Evolutionary conservation across 2,113 vertebrate genomes (phyloP).

Genomic region (Collichthys lucidus): DNA sequence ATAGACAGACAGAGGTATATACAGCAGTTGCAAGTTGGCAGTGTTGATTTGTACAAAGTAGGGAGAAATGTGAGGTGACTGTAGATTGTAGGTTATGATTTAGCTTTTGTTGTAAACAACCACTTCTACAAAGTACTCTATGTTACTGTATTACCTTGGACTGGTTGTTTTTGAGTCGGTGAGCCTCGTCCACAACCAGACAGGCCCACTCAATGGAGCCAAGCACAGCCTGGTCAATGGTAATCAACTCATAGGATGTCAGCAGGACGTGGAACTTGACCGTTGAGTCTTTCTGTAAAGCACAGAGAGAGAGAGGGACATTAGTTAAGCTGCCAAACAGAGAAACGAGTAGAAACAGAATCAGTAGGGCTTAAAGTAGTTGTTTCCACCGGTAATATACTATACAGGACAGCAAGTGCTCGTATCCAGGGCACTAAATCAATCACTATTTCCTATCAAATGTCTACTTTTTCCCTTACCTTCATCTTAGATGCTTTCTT

Average conservation of each 20-base stretch:
- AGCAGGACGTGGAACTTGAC: conserved; percentile 97
- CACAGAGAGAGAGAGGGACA: conserved; percentile 10
- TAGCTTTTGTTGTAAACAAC: too few species aligned
- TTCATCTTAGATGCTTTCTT: conserved; percentile 98
- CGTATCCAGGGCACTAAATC: too few species aligned
- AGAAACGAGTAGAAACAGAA: neutral
- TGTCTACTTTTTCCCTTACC: conserved; percentile 75
- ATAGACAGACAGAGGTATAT: too few species aligned
- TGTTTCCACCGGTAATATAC: neutral
- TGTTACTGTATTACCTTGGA: conserved; percentile 91
- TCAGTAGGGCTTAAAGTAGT: neutral
- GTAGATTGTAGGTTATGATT: too few species aligned
- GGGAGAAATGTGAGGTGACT: too few species aligned
- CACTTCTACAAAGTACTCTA: neutral
- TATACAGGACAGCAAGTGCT: too few species aligned
- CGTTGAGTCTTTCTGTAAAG: conserved; percentile 93
- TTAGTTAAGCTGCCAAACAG: neutral
- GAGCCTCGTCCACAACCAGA: conserved; percentile 97
- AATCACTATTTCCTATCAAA: neutral
- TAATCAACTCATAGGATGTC: conserved; percentile 96
- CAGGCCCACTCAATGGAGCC: conserved; percentile 98
- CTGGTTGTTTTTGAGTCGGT: conserved; percentile 98
- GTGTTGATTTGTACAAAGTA: too few species aligned
- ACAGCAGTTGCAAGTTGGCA: too few species aligned
- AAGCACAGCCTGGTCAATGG: conserved; percentile 95